Conservation (phyloP, 2,888 invertebrate genomes). For the Physocephala rufipes region DNA sequence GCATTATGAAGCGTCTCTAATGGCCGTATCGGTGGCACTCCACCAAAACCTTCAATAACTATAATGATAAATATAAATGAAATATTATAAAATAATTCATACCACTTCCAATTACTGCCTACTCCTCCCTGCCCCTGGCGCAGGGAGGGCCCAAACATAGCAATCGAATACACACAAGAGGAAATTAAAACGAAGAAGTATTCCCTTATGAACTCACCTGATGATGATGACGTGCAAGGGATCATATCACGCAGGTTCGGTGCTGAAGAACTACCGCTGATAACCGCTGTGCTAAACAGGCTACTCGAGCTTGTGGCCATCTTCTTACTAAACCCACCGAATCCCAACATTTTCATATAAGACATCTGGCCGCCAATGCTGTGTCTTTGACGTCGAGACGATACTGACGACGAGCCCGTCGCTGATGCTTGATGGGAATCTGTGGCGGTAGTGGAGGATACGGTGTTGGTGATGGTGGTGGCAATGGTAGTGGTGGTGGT, state of each 20-base stretch:
- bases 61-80: slow-evolving; percentile 49
- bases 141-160: neutral
- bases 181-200: neutral
- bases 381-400: slow-evolving; percentile 88
- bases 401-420: slow-evolving; percentile 63
- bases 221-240: slow-evolving; percentile 76
- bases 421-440: slow-evolving; percentile 61
- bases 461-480: slow-evolving; percentile 47
- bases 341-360: slow-evolving; percentile 90
- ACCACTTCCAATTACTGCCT: neutral
- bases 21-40: slow-evolving; percentile 94
- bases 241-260: slow-evolving; percentile 90
- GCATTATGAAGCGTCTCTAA: slow-evolving; percentile 98
- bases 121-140: neutral
- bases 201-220: slow-evolving; percentile 71
- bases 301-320: slow-evolving; percentile 78
- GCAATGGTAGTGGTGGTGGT: slow-evolving; percentile 43
- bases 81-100: neutral
- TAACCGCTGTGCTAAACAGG: slow-evolving; percentile 95
- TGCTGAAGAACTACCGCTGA: slow-evolving; percentile 92
- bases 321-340: slow-evolving; percentile 75
- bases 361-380: slow-evolving; percentile 96
- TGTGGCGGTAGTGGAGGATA: slow-evolving; percentile 61
- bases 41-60: slow-evolving; percentile 86
- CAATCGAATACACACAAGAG: neutral